These are phyloP conservation scores for Thaumatotibia leucotreta DNA, from an alignment of 1,140 invertebrate genomes.

Conservation along the genomic window DNA sequence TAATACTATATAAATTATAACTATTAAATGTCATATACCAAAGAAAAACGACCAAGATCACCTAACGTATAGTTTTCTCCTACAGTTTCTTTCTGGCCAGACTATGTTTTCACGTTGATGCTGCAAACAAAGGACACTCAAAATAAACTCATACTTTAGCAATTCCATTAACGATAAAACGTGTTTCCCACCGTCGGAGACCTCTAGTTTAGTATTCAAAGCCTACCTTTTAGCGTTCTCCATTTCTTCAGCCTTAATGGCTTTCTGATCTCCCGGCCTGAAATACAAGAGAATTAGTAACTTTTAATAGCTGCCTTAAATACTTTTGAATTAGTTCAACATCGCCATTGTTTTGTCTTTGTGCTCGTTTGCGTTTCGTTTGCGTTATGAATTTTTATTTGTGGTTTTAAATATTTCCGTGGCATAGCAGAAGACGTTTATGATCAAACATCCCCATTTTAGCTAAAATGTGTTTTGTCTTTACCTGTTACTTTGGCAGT, in stretches of 20 bases:
- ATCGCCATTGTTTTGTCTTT: neutral
- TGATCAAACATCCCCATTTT: no score
- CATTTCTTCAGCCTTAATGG: neutral
- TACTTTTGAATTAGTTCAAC: neutral
- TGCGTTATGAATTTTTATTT: neutral
- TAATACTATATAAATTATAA: no score
- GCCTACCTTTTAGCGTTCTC: neutral
- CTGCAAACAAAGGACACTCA: neutral
- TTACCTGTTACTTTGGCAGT: no score
- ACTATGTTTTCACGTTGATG: no score
- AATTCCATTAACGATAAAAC: neutral
- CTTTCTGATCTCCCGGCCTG: neutral
- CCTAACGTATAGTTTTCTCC: no score
- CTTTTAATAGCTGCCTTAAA: neutral
- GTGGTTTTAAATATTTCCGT: no score
- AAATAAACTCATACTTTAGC: neutral
- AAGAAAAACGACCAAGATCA: no score
- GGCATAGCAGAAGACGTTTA: no score
- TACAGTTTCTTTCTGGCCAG: no score
- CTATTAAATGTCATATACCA: no score
- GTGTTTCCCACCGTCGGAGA: neutral
- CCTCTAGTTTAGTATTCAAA: neutral
- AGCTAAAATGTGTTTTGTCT: no score
- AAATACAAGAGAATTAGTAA: neutral
- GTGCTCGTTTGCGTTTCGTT: neutral